Evolutionary conservation across 2,797 vertebrate species (phyloP).

Genomic region (Eidolon dupreanum): DNA sequence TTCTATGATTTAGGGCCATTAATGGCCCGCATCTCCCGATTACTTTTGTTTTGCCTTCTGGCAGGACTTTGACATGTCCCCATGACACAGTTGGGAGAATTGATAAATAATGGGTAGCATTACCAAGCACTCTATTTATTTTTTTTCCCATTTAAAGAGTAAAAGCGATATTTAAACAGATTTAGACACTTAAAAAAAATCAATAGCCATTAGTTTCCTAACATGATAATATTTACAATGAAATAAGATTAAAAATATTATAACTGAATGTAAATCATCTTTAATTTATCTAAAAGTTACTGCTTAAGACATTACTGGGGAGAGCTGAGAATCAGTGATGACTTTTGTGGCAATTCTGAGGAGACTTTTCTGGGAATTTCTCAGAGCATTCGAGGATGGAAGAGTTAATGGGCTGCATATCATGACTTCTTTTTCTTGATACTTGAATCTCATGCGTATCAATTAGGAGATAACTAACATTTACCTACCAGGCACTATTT

Average conservation of each 20-base stretch:
- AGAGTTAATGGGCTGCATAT: neutral
- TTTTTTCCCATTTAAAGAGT: slow-evolving; percentile 42
- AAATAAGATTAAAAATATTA: slow-evolving; percentile 35
- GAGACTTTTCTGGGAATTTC: neutral
- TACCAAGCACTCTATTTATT: neutral
- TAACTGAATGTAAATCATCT: slow-evolving; percentile 22
- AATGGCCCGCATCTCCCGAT: neutral
- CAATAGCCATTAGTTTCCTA: slow-evolving; percentile 26
- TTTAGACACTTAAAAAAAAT: slow-evolving; percentile 20
- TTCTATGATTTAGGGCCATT: neutral
- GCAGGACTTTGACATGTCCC: neutral
- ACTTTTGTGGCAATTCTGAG: neutral
- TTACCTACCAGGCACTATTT: neutral
- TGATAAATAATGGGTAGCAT: slow-evolving; percentile 4
- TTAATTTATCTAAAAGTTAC: slow-evolving; percentile 51
- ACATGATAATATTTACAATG: neutral
- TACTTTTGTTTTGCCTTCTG: neutral
- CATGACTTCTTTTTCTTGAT: neutral
- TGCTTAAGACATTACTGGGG: neutral
- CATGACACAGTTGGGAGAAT: neutral
- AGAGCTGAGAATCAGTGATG: neutral
- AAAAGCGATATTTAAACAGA: slow-evolving; percentile 35
- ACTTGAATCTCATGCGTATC: neutral
- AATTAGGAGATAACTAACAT: neutral
- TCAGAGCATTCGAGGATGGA: neutral